Base-by-base conservation (phyloP, 2,113 vertebrate genomes). In the Cariama cristata region DNA sequence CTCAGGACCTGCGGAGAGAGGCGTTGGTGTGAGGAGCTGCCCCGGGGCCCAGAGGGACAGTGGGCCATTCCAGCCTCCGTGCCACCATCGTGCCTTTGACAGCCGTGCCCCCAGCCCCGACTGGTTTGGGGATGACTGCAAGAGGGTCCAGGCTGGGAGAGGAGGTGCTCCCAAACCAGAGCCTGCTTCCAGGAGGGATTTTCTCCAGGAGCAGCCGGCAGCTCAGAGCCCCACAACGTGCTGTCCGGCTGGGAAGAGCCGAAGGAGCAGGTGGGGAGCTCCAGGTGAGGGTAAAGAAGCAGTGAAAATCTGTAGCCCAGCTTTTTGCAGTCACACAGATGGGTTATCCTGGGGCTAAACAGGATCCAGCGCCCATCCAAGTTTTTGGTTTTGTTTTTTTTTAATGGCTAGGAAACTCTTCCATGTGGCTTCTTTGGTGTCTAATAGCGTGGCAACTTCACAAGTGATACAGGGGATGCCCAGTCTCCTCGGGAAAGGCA, bases 1-100 rank as follows among this genome's bases (percentile, higher is more conserved):
- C 91, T 99, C 99, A 1, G 99, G 99, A 64, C 99, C 99, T 99
- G 97, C 1, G 12, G 77, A 40, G 72, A 85, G 44, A 93, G 27
- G 79, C 30, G 5, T 5, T 1, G 14, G 21, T 4, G 68, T 73
- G 60, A 91, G 59, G 28, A 21, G 53, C 20, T 64, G 4, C 8
- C 8, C 35, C 0, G 0, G 15, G 28, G 19, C 14, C 0, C 1
- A 0, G 32, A 33, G 53, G 45, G 35, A 14, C 4, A 2, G 53
- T 62, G 2, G 33, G 15, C 6, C 1, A 0, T 20, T 8, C 24
- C 38, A 4, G 42, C 4, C 4, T 32, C 66, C 2, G 0, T 4
- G 5, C 26, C 67, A 42, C 49, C 32, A 2, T 9, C 6, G 0
- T 0, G 6, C 53, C 56, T 11, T 17, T 1, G 20, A 12, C 32